phyloP scores from a whole-genome alignment of 2,113 vertebrate species.

The Merops nubicus region DNA sequence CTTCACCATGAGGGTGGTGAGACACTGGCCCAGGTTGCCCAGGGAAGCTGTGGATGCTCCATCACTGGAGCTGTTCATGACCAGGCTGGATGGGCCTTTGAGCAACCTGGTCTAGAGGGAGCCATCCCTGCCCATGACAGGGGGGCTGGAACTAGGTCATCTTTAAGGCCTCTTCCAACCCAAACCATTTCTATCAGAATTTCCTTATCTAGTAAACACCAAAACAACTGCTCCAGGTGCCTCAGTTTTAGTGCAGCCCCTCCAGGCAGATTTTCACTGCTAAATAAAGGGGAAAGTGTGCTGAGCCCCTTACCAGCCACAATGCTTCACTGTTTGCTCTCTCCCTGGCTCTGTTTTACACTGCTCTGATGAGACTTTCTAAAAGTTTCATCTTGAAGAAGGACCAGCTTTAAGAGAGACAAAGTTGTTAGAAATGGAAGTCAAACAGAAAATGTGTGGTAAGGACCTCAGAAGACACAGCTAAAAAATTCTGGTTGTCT shows the following conservation, averaged over 20 bases:
- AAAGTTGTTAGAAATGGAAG: neutral
- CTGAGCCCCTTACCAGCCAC: neutral
- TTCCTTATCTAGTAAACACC: neutral
- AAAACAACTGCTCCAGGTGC: neutral
- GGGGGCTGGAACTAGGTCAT: no score
- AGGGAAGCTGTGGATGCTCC: no score
- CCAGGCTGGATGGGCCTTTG: no score
- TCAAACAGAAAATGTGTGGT: neutral
- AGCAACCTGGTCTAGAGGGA: no score
- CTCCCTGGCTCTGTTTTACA: neutral
- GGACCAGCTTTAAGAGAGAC: neutral
- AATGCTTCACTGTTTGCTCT: neutral
- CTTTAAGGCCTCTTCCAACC: no score
- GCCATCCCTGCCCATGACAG: no score
- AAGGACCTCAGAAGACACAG: neutral
- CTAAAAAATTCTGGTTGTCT: neutral
- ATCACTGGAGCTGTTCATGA: no score
- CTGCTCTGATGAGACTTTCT: neutral
- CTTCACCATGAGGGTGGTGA: no score
- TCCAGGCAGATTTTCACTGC: neutral
- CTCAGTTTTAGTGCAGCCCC: neutral
- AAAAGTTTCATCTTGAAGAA: neutral
- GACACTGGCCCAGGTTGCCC: no score
- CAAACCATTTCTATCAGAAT: neutral
- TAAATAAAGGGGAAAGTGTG: neutral